phyloP scores from a whole-genome alignment of 2,797 vertebrate species.

The Gallinago solitaria region DNA sequence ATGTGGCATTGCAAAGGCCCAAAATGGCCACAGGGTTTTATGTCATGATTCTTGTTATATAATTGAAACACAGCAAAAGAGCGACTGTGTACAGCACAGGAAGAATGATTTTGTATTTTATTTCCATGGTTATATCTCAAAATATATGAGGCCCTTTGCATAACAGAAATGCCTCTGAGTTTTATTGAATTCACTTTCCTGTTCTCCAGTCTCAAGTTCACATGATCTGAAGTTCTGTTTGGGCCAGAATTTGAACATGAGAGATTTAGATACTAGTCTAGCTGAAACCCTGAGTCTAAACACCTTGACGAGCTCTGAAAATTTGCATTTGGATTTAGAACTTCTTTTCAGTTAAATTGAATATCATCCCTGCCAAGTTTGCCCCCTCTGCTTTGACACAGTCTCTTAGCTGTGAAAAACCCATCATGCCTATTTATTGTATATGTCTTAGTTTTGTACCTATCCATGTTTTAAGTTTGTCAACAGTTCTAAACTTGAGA shows the following conservation, averaged over 20 bases:
- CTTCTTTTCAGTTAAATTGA: not conserved
- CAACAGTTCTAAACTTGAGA: not conserved
- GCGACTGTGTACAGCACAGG: not conserved
- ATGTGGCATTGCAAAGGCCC: not conserved
- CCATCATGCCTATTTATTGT: not conserved
- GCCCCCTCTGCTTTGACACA: accelerated
- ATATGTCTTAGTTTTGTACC: not conserved
- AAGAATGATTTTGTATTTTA: conserved; percentile 23
- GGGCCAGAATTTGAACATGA: not conserved
- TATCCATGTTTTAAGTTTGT: not conserved
- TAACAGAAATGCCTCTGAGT: not conserved
- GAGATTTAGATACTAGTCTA: not conserved
- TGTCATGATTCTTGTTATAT: not conserved
- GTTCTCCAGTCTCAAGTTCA: not conserved
- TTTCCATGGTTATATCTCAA: not conserved
- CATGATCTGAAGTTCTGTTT: not conserved
- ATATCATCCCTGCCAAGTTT: not conserved
- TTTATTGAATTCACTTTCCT: not conserved
- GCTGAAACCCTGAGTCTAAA: not conserved
- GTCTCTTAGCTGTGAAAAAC: not conserved
- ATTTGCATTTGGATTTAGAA: not conserved
- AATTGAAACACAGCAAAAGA: not conserved
- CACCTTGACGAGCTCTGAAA: not conserved
- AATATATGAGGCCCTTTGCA: not conserved
- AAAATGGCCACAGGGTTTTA: not conserved